Percentiles rank a stretch among this genome's conserved stretches.
Conservation (phyloP, 1,140 invertebrate genomes). For the Drosophila mauritiana region DNA sequence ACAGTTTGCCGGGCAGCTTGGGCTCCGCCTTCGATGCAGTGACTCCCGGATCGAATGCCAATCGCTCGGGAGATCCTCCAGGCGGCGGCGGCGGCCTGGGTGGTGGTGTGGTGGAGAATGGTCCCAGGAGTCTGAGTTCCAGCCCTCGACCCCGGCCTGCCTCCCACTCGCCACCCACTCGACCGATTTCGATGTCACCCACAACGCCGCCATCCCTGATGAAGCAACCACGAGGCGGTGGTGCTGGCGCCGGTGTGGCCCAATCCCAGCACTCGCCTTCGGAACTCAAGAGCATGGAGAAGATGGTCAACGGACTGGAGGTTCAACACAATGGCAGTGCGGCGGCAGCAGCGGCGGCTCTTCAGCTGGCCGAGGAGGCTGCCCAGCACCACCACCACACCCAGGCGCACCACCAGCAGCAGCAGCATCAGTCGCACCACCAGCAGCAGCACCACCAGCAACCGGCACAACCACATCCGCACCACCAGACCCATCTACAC, state of each 20-base stretch:
- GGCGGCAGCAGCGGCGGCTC: constrained; percentile 56
- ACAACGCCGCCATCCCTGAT: constrained; percentile 85
- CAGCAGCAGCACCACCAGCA: constrained; percentile 30
- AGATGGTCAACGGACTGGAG: constrained; percentile 97
- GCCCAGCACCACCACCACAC: constrained; percentile 55
- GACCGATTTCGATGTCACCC: constrained; percentile 85
- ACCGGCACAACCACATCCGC: constrained; percentile 44
- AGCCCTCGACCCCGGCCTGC: constrained; percentile 87
- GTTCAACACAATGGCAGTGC: constrained; percentile 86
- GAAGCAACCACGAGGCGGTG: constrained; percentile 37
- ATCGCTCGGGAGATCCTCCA: constrained; percentile 58
- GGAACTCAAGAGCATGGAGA: constrained; percentile 97
- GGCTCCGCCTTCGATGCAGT: constrained; percentile 94
- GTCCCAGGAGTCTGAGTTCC: constrained; percentile 88
- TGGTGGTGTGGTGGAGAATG: constrained; percentile 60
- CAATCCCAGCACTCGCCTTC: constrained; percentile 85
- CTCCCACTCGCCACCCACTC: constrained; percentile 86
- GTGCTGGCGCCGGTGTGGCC: background rate
- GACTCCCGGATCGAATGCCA: constrained; percentile 88
- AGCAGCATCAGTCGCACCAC: constrained; percentile 13
- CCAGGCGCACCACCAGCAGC: constrained; percentile 55
- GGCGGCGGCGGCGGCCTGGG: constrained; percentile 32
- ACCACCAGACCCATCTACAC: constrained; percentile 36
- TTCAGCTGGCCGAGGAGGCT: constrained; percentile 60
- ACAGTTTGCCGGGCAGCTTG: constrained; percentile 89